phyloP scores from a whole-genome alignment of 2,113 vertebrate species.

The Coreoperca whiteheadi region DNA sequence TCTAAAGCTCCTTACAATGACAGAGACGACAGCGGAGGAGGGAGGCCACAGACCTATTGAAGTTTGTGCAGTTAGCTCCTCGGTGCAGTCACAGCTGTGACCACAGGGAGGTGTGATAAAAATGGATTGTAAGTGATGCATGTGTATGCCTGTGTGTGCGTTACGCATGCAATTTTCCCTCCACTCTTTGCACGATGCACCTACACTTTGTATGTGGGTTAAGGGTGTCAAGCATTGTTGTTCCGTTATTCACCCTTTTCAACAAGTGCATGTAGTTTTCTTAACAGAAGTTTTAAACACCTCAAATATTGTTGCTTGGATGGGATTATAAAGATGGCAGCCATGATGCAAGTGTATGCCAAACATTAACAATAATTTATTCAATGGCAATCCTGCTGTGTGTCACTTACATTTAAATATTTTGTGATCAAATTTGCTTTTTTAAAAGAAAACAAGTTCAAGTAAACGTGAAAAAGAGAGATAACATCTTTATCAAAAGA shows the following conservation, averaged over 20 bases:
- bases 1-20: not conserved
- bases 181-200: constrained; percentile 60
- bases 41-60: not conserved
- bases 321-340: not conserved
- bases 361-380: not conserved
- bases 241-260: not conserved
- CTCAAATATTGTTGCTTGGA: not conserved
- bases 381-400: not conserved
- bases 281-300: not conserved
- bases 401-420: not conserved
- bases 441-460: not conserved
- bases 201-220: constrained; percentile 59
- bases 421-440: not conserved
- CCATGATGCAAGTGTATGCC: not conserved
- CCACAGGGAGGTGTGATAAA: constrained; percentile 72
- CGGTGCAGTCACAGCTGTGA: constrained; percentile 74
- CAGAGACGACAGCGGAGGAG: not conserved
- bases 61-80: constrained; percentile 32
- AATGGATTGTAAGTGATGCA: constrained; percentile 43
- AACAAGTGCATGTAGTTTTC: constrained; percentile 17
- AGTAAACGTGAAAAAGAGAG: not conserved
- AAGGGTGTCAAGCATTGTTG: constrained; percentile 31
- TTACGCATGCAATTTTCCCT: constrained; percentile 37
- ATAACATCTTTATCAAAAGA: not conserved
- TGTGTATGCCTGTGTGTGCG: not conserved